phyloP scores from a whole-genome alignment of 2,888 invertebrate species.

The Heteromyza rotundicornis region DNA sequence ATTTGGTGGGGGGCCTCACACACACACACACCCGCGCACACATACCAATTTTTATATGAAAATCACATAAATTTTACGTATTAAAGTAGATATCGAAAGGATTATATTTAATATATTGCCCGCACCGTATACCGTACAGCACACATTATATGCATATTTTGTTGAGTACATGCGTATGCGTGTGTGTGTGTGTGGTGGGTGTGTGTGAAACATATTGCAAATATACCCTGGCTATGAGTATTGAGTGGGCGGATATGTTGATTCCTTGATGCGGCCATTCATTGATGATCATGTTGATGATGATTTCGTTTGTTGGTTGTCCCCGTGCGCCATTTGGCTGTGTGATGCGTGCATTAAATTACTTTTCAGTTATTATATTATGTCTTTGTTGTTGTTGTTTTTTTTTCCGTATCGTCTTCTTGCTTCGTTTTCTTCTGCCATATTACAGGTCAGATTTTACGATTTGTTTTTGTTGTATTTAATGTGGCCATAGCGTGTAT shows the following conservation, averaged over 20 bases:
- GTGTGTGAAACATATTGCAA: neutral
- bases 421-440: no score
- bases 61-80: slow-evolving; percentile 15
- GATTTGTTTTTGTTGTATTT: neutral
- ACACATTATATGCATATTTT: neutral
- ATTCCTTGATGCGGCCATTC: neutral
- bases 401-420: no score
- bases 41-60: no score
- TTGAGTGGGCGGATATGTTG: slow-evolving; percentile 1
- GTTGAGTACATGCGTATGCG: no score
- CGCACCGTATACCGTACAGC: neutral
- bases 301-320: slow-evolving; percentile 16
- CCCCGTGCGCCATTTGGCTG: slow-evolving; percentile 42
- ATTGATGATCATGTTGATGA: neutral
- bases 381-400: no score
- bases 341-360: slow-evolving; percentile 4
- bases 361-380: slow-evolving; percentile 3
- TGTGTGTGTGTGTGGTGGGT: neutral
- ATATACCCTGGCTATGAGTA: neutral
- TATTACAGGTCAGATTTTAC: neutral
- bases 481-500: neutral
- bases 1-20: neutral
- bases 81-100: slow-evolving; percentile 20
- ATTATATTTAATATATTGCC: slow-evolving; percentile 19
- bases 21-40: no score